Percentiles rank a stretch among this genome's conserved stretches.
Conservation (phyloP, 2,888 invertebrate species). For the Tridacna crocea region DNA sequence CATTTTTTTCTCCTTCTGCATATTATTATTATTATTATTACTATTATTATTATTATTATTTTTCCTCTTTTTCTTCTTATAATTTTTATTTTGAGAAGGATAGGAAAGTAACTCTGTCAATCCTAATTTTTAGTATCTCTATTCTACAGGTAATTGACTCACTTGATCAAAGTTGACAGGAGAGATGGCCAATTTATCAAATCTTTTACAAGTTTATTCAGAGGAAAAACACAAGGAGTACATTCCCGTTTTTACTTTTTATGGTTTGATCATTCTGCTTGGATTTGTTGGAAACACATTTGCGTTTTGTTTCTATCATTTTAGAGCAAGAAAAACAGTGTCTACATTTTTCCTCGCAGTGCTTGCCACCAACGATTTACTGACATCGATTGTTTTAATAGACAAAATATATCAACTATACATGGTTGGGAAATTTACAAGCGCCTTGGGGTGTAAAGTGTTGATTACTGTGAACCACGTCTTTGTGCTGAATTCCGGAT, state of each 20-base stretch:
- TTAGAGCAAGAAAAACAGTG: constrained; percentile 11
- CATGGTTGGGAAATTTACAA: constrained; percentile 8
- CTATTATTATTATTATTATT: too few species aligned
- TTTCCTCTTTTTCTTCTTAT: too few species aligned
- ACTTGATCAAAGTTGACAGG: too few species aligned
- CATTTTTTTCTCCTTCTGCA: too few species aligned
- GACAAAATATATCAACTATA: constrained; percentile 20
- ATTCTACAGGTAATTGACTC: too few species aligned
- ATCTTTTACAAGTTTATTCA: constrained; percentile 1
- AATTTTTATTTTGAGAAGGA: too few species aligned
- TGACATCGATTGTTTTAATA: background rate
- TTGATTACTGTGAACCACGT: constrained; percentile 13
- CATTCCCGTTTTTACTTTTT: constrained; percentile 9
- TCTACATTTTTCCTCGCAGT: constrained; percentile 10
- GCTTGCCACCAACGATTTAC: constrained; percentile 6
- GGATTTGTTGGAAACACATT: constrained; percentile 12
- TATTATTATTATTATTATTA: too few species aligned
- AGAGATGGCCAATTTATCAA: too few species aligned
- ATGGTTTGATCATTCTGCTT: background rate
- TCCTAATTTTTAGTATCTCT: too few species aligned
- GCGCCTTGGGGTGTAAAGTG: background rate
- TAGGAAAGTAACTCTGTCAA: too few species aligned
- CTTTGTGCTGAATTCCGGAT: constrained; percentile 11
- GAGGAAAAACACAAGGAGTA: constrained; percentile 7
- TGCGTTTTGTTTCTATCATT: constrained; percentile 2